Evolutionary conservation across 2,888 invertebrate genomes (phyloP).

Genomic region (Blastobasis lacticolella): DNA sequence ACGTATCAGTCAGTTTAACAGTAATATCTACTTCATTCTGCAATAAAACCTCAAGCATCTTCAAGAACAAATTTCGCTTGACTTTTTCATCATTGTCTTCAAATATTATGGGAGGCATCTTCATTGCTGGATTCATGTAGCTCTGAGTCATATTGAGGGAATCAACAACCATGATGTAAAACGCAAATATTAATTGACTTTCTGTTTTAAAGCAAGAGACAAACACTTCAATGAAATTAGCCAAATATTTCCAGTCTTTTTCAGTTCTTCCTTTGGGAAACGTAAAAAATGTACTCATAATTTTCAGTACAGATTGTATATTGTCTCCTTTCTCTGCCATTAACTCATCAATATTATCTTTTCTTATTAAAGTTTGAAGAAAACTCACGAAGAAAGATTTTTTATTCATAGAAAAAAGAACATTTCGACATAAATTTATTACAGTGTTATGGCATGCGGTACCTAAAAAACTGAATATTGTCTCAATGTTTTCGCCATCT

Average conservation of each 20-base stretch:
- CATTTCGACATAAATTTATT: constrained; percentile 39
- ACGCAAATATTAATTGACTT: constrained; percentile 54
- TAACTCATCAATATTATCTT: constrained; percentile 49
- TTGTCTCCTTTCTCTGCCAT: constrained; percentile 60
- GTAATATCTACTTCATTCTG: constrained; percentile 56
- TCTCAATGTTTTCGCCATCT: constrained; percentile 48
- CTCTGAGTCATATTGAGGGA: constrained; percentile 48
- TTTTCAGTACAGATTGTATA: constrained; percentile 58
- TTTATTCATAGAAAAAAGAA: constrained; percentile 52
- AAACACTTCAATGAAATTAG: constrained; percentile 53
- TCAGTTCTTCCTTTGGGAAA: constrained; percentile 42
- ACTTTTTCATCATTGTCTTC: constrained; percentile 43
- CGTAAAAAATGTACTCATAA: constrained; percentile 53
- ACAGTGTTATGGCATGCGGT: constrained; percentile 34
- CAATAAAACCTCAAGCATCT: constrained; percentile 46
- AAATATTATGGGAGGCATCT: constrained; percentile 37
- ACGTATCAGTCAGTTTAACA: constrained; percentile 48
- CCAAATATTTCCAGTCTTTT: constrained; percentile 37
- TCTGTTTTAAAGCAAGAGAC: constrained; percentile 49
- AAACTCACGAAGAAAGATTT: constrained; percentile 49
- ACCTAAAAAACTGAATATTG: constrained; percentile 45
- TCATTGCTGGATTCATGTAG: constrained; percentile 48
- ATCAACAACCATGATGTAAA: constrained; percentile 50
- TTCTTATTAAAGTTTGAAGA: constrained; percentile 50
- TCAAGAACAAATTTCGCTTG: constrained; percentile 47